Evolutionary conservation across 2,888 invertebrate genomes (phyloP).

Genomic region (Cerastoderma edule): DNA sequence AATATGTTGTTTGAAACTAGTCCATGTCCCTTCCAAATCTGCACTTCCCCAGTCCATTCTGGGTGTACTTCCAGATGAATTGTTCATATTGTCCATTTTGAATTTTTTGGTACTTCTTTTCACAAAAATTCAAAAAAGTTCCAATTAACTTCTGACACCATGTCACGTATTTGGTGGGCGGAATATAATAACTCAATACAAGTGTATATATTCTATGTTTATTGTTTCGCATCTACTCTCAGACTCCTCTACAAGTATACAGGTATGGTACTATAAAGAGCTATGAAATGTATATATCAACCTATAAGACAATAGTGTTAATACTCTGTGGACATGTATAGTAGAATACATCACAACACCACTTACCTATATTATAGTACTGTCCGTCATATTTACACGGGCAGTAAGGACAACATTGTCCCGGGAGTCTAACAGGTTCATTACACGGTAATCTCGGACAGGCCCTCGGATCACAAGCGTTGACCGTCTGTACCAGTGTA

Average conservation of each 20-base stretch:
- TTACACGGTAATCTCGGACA: conserved; percentile 15
- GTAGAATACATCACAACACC: background rate
- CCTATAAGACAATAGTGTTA: background rate
- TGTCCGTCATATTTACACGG: conserved; percentile 18
- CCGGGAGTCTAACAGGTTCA: conserved; percentile 5
- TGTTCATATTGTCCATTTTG: too few species aligned
- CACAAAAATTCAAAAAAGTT: too few species aligned
- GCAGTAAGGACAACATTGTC: conserved; percentile 18
- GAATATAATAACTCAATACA: too few species aligned
- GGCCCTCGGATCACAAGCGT: background rate
- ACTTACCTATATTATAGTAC: conserved; percentile 21
- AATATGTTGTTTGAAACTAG: too few species aligned
- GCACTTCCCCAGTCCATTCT: too few species aligned
- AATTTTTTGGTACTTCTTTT: too few species aligned
- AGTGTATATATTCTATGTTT: too few species aligned
- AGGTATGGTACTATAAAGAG: background rate
- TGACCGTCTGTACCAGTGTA: background rate
- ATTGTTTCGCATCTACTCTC: too few species aligned
- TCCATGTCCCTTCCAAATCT: too few species aligned
- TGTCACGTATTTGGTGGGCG: too few species aligned
- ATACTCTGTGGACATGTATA: background rate
- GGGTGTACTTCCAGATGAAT: too few species aligned
- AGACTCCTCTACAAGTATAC: background rate
- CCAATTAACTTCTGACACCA: too few species aligned
- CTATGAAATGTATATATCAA: background rate